These are phyloP conservation scores for Megaceryle alcyon DNA, from an alignment of 2,797 vertebrate species.

Conservation along the genomic window DNA sequence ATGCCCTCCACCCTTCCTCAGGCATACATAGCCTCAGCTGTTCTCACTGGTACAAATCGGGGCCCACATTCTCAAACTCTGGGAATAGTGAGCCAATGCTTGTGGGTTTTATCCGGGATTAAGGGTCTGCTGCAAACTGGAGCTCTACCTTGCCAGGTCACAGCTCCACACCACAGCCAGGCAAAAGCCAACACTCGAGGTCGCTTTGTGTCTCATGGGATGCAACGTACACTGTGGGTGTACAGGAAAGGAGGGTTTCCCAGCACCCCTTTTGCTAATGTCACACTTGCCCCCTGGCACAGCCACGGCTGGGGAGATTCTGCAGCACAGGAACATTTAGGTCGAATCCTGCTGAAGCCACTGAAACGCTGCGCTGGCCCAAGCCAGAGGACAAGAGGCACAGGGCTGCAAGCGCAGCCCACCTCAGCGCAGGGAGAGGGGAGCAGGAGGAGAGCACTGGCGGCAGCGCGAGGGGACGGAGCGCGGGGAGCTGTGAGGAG, in stretches of 20 bases:
- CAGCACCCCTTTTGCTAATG: not conserved
- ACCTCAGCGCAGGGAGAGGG: not conserved
- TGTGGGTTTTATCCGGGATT: accelerated
- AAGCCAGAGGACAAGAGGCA: not conserved
- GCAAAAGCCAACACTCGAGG: not conserved
- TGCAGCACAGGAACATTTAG: not conserved
- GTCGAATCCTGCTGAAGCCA: not conserved
- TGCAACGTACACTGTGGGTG: accelerated
- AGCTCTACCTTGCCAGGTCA: not conserved
- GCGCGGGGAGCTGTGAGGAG: not conserved
- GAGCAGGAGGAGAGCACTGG: not conserved
- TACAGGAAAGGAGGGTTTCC: not conserved
- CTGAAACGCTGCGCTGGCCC: accelerated
- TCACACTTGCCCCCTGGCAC: not conserved
- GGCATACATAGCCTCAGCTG: not conserved
- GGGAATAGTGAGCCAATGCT: accelerated
- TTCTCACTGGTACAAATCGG: accelerated
- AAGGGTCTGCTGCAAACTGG: too few relatives aligned
- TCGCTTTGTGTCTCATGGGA: accelerated
- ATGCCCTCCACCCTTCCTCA: not conserved
- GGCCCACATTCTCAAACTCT: not conserved
- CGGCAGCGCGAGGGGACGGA: not conserved
- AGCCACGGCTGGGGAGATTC: not conserved
- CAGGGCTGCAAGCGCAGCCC: not conserved
- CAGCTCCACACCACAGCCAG: not conserved